Evolutionary conservation across 1,140 invertebrate genomes (phyloP), one percentile per base, ranked within the genome.

Genomic region (Sarcophaga bullata): DNA sequence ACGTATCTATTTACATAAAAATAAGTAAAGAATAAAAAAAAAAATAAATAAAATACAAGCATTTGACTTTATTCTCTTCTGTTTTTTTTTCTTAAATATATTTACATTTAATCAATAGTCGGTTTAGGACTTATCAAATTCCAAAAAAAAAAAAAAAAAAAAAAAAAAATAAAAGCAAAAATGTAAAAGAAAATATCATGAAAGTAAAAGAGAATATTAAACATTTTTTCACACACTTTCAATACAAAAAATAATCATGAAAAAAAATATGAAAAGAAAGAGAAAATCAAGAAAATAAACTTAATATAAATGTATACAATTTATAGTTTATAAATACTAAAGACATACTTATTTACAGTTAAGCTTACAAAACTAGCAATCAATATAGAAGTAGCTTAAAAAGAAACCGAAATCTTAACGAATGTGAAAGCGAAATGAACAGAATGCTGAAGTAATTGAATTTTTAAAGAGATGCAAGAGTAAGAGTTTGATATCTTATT

Each of bases 401-500:
- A 37, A 37, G 25, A 37, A 37, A 37, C 1, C 25, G 25, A 37
- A 37, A 37, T 37, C 25, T 37, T 4, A 37, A 37, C 25, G 13
- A n/a, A 13, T 3, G n/a, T 58, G 6, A 13, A 58, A 11, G n/a
- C 9, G 10, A 15, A 68, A 19, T 10, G 25, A 37, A 37, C 25
- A 6, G 17, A 68, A 19, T 9, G 8, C 62, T 19, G 8, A 68
- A 68, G 62, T 68, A 68, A 68, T 25, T 68, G n/a, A 68, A 68
- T 68, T 68, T 17, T 68, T 68, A 7, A 25, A 8, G n/a, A 68
- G 62, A 68, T n/a, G 17, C n/a, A 62, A 68, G 62, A 76, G 73
- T 76, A 76, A 76, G 49, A 76, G 49, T 78, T 17, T 78, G 50
- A n/a, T 52, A 78, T 78, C 48, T 19, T 78, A 78, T 78, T 78